Evolutionary conservation across 2,797 vertebrate species (phyloP).

Genomic region (Sternotherus odoratus): DNA sequence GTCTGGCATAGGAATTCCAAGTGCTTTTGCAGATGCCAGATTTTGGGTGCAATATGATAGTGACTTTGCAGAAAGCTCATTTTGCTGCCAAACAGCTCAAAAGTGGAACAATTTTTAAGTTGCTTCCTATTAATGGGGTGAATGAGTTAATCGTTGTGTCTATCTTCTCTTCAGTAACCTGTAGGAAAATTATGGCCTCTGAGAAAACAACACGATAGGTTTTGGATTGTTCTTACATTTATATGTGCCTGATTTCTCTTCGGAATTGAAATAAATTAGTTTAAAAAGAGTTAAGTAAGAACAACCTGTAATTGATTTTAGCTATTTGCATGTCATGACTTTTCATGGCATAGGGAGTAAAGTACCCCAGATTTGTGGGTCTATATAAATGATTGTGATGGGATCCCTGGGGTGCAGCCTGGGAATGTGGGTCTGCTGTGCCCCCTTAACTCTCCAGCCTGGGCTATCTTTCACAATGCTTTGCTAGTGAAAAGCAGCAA

Average conservation of each 20-base stretch:
- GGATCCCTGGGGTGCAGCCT: too few relatives aligned
- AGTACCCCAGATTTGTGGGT: background rate
- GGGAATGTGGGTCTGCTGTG: too few relatives aligned
- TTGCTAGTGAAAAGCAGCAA: too few relatives aligned
- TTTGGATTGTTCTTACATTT: background rate
- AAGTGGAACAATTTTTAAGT: background rate
- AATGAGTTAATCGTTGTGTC: background rate
- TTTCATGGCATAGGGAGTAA: background rate
- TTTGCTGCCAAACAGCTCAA: slow-evolving; percentile 1
- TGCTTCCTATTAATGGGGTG: background rate
- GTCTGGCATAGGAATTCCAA: slow-evolving; percentile 28
- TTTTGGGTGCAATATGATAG: slow-evolving; percentile 16
- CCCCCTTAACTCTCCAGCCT: too few relatives aligned
- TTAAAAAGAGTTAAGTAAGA: background rate
- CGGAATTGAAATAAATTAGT: background rate
- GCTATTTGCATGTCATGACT: background rate
- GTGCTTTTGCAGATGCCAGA: background rate
- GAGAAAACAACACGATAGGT: background rate
- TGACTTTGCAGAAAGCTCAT: slow-evolving; percentile 19
- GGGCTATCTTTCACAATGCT: too few relatives aligned
- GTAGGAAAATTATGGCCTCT: background rate
- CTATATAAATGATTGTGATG: background rate
- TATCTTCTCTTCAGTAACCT: background rate
- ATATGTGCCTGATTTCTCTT: background rate
- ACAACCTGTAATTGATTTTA: background rate